Percentiles rank a stretch among this genome's conserved stretches.
phyloP scores from a whole-genome alignment of 2,797 vertebrate species.

The Sebastes oblongus region DNA sequence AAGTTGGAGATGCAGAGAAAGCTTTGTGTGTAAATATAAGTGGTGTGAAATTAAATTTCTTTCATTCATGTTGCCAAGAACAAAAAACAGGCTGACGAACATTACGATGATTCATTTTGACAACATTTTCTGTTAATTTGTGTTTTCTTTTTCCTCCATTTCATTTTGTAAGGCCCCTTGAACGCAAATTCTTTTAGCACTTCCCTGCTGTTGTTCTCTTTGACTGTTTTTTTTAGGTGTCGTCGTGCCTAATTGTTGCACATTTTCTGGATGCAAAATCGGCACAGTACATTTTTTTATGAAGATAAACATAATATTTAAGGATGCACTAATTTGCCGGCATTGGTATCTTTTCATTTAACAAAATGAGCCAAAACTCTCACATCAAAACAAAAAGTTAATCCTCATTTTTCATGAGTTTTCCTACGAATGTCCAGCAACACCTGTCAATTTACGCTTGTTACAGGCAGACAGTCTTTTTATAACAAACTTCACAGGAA shows the following conservation, averaged over 20 bases:
- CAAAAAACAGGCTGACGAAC: background rate
- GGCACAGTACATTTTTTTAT: background rate
- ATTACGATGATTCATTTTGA: background rate
- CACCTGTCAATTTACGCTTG: too few species aligned
- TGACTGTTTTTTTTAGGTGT: background rate
- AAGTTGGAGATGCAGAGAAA: background rate
- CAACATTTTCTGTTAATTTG: background rate
- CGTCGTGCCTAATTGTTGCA: rapidly evolving
- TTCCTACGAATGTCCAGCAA: too few species aligned
- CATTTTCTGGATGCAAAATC: background rate
- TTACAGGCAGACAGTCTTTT: too few species aligned
- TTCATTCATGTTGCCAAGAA: background rate
- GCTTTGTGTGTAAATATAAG: background rate
- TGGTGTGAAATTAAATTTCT: background rate
- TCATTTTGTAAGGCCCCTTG: background rate
- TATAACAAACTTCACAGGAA: too few species aligned
- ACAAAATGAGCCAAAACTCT: background rate
- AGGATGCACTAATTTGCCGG: too few species aligned
- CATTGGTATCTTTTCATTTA: background rate
- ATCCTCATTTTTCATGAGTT: too few species aligned
- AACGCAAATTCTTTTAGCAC: background rate
- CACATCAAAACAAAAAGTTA: background rate
- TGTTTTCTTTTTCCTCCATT: background rate
- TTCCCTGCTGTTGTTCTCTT: background rate
- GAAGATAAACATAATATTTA: background rate